Evolutionary conservation across 2,888 invertebrate genomes (phyloP).

Genomic region (Eulithis prunata): DNA sequence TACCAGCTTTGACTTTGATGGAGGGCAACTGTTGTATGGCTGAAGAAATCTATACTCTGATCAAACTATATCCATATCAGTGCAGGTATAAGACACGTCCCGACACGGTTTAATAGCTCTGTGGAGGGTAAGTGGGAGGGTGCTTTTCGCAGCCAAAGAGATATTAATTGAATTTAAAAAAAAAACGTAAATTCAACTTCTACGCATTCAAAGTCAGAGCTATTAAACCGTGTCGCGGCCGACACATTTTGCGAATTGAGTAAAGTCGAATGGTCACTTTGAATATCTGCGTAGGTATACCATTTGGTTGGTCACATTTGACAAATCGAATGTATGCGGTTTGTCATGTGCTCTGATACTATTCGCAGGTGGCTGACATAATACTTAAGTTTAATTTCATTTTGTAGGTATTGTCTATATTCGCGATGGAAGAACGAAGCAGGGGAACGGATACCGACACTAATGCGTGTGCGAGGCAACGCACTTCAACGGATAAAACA

Average conservation of each 20-base stretch:
- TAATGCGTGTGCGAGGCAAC: conserved; percentile 93
- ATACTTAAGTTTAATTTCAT: conserved; percentile 20
- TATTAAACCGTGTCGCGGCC: too few relatives aligned
- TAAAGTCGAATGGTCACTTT: neutral
- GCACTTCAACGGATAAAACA: conserved; percentile 96
- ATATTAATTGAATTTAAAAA: too few relatives aligned
- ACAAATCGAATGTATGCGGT: too few relatives aligned
- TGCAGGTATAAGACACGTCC: conserved; percentile 81
- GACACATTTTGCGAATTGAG: neutral
- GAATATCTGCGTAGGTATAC: neutral
- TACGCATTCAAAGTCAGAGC: too few relatives aligned
- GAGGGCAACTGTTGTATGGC: conserved; percentile 98
- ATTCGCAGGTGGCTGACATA: too few relatives aligned
- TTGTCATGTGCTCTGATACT: too few relatives aligned
- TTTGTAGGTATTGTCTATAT: conserved; percentile 91
- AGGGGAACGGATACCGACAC: conserved; percentile 89
- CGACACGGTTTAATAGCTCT: too few relatives aligned
- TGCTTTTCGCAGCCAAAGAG: too few relatives aligned
- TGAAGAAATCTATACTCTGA: conserved; percentile 97
- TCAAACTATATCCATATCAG: conserved; percentile 94
- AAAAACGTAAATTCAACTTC: too few relatives aligned
- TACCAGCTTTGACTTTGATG: conserved; percentile 96
- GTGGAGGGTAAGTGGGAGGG: too few relatives aligned
- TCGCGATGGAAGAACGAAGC: conserved; percentile 97
- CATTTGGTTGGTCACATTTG: too few relatives aligned